These are phyloP conservation scores for Amazonetta brasiliensis DNA, from an alignment of 2,797 vertebrate species.

Conservation along the genomic window DNA sequence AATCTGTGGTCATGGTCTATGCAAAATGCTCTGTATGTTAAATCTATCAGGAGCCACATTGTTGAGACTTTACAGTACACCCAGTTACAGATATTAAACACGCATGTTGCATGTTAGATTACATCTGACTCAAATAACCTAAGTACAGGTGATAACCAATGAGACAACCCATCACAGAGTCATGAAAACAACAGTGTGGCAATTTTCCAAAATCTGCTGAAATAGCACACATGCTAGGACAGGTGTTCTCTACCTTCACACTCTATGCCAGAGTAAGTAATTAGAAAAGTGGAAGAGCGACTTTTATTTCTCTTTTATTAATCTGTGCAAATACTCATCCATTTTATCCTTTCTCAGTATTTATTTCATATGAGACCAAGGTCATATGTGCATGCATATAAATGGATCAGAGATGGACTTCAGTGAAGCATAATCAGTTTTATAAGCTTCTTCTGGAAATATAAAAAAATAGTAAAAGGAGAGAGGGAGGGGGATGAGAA, in stretches of 20 bases:
- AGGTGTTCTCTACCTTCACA: neutral
- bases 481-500: neutral
- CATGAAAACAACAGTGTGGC: neutral
- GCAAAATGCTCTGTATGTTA: constrained; percentile 4
- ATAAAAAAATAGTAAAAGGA: neutral
- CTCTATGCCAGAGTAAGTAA: neutral
- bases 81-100: neutral
- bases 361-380: neutral
- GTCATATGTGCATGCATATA: neutral
- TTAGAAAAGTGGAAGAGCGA: neutral
- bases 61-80: neutral
- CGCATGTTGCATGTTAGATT: neutral
- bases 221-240: neutral
- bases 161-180: neutral
- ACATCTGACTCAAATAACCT: neutral
- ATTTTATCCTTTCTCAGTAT: neutral
- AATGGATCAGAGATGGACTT: neutral
- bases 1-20: neutral
- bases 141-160: neutral
- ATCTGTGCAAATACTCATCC: neutral
- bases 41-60: neutral
- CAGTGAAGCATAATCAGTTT: neutral
- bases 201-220: constrained; percentile 2
- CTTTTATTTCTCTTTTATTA: neutral
- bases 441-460: neutral